Conservation (phyloP, 2,113 vertebrate genomes). For the Oreochromis niloticus region DNA sequence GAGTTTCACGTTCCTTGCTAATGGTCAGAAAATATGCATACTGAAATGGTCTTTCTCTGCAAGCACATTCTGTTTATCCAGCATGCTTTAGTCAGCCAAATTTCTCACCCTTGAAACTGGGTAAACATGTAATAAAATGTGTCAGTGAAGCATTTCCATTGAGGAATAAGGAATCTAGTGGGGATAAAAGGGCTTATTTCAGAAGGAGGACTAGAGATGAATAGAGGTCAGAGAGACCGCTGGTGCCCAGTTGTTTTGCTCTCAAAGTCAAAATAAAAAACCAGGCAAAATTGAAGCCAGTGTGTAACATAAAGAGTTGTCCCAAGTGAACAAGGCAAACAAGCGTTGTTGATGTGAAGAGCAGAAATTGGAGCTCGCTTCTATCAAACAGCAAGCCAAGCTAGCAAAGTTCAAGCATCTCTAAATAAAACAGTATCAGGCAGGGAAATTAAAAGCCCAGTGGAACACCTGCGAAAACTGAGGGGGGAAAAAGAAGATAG, state of each 20-base stretch:
- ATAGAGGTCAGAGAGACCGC: conserved; percentile 13
- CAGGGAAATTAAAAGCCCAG: not conserved
- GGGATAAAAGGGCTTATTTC: not conserved
- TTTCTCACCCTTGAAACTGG: not conserved
- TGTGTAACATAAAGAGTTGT: not conserved
- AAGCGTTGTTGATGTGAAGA: conserved; percentile 6
- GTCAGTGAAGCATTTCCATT: not conserved
- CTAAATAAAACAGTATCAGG: conserved; percentile 10
- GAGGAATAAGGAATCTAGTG: not conserved
- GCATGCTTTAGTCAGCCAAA: not conserved
- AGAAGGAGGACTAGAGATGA: not conserved
- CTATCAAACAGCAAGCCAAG: not conserved
- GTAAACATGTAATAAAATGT: conserved; percentile 25
- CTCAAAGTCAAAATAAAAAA: conserved; percentile 9
- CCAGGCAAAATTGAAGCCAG: not conserved
- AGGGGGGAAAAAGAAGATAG: not conserved
- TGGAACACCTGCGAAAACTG: not conserved
- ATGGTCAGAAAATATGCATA: not conserved
- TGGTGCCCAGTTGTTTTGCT: not conserved
- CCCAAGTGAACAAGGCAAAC: conserved; percentile 26
- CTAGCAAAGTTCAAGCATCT: not conserved
- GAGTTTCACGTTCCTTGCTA: not conserved
- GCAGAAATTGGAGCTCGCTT: not conserved
- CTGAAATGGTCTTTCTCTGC: not conserved
- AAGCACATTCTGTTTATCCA: not conserved